These are phyloP conservation scores for Hyposmocoma kahamanoa DNA, from an alignment of 1,140 invertebrate species.

Conservation along the genomic window DNA sequence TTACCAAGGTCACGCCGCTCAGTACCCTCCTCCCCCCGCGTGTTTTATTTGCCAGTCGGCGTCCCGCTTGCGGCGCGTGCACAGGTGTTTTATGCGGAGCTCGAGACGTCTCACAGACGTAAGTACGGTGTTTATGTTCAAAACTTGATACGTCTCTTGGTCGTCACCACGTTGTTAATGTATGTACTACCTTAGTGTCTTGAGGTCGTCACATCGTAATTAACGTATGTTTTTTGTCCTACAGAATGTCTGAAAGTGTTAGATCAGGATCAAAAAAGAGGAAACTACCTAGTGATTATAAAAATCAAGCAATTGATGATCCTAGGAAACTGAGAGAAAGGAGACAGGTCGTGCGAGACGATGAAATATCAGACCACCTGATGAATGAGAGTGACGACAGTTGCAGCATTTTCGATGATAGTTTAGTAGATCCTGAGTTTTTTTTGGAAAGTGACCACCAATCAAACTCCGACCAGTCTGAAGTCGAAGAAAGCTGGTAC, in stretches of 20 bases:
- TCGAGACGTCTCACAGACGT: no score
- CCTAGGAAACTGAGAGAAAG: neutral
- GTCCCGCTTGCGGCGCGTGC: neutral
- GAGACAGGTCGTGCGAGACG: neutral
- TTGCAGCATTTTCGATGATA: neutral
- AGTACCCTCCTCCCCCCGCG: neutral
- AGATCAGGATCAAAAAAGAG: no score
- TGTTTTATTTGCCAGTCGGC: neutral
- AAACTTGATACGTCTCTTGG: neutral
- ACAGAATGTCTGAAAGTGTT: no score
- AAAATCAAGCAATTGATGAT: no score
- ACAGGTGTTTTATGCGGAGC: neutral
- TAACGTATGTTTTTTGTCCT: no score
- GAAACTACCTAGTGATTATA: no score
- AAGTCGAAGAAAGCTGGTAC: neutral
- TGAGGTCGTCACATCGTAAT: no score
- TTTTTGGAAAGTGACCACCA: neutral
- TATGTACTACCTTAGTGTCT: no score
- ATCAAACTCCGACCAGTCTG: neutral
- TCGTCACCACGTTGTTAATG: neutral
- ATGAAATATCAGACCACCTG: neutral
- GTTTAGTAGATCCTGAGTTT: neutral
- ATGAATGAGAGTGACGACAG: neutral
- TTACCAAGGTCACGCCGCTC: neutral
- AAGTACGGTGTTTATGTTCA: neutral